A percentile compares a stretch with the other conserved stretches of the same genome.
Evolutionary conservation across 2,888 invertebrate genomes (phyloP).

Genomic region (Lepas anatifera): DNA sequence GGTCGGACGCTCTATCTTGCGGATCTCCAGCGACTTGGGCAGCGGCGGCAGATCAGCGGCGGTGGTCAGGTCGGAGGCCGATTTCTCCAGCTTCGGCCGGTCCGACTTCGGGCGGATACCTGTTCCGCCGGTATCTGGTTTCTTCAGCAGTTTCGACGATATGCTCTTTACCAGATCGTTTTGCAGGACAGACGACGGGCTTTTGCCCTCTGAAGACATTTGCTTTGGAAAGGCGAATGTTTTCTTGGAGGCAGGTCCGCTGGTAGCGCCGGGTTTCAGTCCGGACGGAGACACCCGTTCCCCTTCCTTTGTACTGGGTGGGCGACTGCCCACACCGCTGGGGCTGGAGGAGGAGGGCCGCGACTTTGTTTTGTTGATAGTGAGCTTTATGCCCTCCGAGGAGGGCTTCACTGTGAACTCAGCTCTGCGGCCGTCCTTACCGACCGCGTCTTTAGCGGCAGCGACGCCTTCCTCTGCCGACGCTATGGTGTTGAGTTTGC

Average conservation of each 20-base stretch:
- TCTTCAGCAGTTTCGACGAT: neutral
- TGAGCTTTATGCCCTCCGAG: conserved; percentile 78
- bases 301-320: conserved; percentile 33
- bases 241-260: conserved; percentile 74
- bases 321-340: neutral
- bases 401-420: conserved; percentile 76
- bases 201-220: neutral
- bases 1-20: neutral
- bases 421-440: conserved; percentile 21
- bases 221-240: neutral
- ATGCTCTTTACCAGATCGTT: neutral
- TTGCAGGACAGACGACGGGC: too few species aligned
- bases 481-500: conserved; percentile 45
- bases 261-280: conserved; percentile 69
- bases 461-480: conserved; percentile 10
- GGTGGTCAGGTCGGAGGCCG: neutral
- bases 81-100: neutral
- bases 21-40: conserved; percentile 11
- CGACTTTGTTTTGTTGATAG: conserved; percentile 64
- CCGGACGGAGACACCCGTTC: conserved; percentile 61
- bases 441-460: conserved; percentile 19
- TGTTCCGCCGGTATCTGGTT: neutral
- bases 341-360: conserved; percentile 8
- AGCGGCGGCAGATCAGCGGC: conserved; percentile 4
- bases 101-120: neutral